Percentiles rank a stretch among this genome's conserved stretches.
Conservation (phyloP, 2,797 vertebrate genomes). For the Prunella strophiata region DNA sequence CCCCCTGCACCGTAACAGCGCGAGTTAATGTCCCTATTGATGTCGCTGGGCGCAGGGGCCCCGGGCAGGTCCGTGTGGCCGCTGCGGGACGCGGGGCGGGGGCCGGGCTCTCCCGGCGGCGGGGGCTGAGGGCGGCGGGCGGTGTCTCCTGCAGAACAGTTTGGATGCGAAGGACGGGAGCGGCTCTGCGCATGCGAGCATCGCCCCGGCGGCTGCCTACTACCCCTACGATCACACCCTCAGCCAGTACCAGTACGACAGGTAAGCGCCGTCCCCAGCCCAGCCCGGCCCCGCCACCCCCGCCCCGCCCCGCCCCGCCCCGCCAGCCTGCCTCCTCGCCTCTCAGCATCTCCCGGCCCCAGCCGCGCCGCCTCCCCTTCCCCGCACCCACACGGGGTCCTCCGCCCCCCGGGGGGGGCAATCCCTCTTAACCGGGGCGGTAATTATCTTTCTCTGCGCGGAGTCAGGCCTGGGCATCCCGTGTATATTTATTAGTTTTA, state of each 20-base stretch:
- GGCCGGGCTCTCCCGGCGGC: neutral
- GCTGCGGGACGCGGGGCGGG: neutral
- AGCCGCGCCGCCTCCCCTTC: neutral
- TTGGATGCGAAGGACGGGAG: conserved; percentile 93
- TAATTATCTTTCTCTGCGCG: neutral
- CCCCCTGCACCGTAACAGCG: neutral
- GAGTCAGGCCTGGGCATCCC: neutral
- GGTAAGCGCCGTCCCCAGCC: conserved; percentile 75
- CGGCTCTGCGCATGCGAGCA: conserved; percentile 91
- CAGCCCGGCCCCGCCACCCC: neutral
- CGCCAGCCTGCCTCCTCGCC: neutral
- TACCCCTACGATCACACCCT: conserved; percentile 94
- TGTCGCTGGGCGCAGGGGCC: neutral
- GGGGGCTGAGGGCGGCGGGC: conserved; percentile 35
- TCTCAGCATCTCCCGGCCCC: neutral
- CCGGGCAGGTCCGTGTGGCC: neutral
- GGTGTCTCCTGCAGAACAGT: conserved; percentile 83
- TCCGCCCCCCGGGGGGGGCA: neutral
- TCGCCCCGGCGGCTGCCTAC: conserved; percentile 91
- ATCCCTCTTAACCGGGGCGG: neutral
- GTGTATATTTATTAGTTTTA: neutral
- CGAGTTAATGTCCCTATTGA: neutral
- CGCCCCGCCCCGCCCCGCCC: neutral
- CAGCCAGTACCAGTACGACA: conserved; percentile 96
- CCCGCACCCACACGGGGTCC: neutral